These are phyloP conservation scores for Sycophila sp. DNA, from an alignment of 1,140 invertebrate genomes.

Conservation along the genomic window DNA sequence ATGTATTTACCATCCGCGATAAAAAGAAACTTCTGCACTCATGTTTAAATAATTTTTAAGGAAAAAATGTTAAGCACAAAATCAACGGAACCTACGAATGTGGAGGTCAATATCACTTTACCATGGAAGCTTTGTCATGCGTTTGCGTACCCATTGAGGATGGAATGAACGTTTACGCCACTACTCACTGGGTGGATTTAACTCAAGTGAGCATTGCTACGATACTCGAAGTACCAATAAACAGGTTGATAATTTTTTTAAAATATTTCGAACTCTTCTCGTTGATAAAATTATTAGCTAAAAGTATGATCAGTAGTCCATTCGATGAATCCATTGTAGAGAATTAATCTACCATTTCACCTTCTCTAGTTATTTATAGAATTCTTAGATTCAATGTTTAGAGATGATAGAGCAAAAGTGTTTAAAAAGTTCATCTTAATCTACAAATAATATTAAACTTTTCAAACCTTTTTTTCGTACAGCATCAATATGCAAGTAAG, in stretches of 20 bases:
- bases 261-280: too few relatives aligned
- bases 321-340: too few relatives aligned
- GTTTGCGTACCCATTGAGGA: conserved; percentile 74
- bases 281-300: too few relatives aligned
- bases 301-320: too few relatives aligned
- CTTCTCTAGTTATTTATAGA: too few relatives aligned
- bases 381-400: too few relatives aligned
- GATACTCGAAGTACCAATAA: conserved; percentile 67
- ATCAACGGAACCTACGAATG: conserved; percentile 66
- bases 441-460: neutral
- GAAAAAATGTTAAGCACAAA: conserved; percentile 51
- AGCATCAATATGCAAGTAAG: conserved; percentile 73
- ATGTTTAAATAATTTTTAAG: conserved; percentile 8
- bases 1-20: too few relatives aligned
- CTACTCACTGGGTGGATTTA: conserved; percentile 74
- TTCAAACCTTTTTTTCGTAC: conserved; percentile 24
- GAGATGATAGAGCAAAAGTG: too few relatives aligned
- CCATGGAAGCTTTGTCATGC: conserved; percentile 76
- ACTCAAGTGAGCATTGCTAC: conserved; percentile 72
- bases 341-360: too few relatives aligned
- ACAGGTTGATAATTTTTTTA: too few relatives aligned
- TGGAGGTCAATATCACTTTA: conserved; percentile 71
- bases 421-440: conserved; percentile 55
- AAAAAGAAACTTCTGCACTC: too few relatives aligned
- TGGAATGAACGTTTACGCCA: conserved; percentile 72